A percentile compares a stretch with the other conserved stretches of the same genome.
Evolutionary conservation across 2,113 vertebrate genomes (phyloP).

Genomic region (Ibidorhyncha struthersii): DNA sequence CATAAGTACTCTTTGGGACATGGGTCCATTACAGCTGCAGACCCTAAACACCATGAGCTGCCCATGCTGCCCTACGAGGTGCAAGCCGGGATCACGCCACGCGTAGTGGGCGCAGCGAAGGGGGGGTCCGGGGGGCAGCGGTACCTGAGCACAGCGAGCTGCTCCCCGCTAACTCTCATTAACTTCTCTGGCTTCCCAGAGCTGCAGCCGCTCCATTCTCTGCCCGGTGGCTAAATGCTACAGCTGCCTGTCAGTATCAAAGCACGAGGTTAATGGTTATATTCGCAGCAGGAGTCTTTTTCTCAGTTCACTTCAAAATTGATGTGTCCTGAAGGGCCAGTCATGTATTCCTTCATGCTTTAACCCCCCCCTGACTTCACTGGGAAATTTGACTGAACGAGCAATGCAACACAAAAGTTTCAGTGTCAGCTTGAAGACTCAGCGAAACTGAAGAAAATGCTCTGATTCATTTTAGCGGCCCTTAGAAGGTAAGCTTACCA

Average conservation of each 20-base stretch:
- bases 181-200: background rate
- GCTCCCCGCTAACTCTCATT: background rate
- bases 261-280: background rate
- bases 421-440: background rate
- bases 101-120: accelerated
- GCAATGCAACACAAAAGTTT: background rate
- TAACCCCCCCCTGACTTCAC: background rate
- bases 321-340: background rate
- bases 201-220: background rate
- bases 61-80: accelerated
- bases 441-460: background rate
- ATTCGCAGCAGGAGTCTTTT: background rate
- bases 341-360: background rate
- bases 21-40: background rate
- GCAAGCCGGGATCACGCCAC: background rate
- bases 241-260: background rate
- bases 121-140: background rate
- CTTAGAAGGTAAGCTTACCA: background rate
- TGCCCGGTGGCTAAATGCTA: background rate
- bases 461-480: background rate
- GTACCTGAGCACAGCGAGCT: background rate
- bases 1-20: background rate
- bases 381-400: background rate
- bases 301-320: background rate
- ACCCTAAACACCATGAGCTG: background rate